Percentiles rank a stretch among this genome's conserved stretches.
phyloP scores from a whole-genome alignment of 2,888 invertebrate species.

The Onchidella celtica region DNA sequence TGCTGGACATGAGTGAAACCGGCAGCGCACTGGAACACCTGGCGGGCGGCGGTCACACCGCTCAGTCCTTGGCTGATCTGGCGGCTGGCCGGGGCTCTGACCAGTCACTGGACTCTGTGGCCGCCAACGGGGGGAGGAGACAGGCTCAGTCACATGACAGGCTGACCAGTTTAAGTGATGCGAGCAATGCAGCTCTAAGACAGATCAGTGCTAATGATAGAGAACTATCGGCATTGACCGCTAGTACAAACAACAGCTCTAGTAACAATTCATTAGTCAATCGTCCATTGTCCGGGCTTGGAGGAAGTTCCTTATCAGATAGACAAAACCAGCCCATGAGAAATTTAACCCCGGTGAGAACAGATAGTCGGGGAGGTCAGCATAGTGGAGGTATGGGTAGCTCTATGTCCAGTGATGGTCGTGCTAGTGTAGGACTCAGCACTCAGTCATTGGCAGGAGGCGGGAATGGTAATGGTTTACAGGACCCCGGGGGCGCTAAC shows the following conservation, averaged over 20 bases:
- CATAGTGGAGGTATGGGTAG: neutral
- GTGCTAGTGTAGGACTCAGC: slow-evolving; percentile 27
- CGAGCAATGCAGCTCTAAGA: neutral
- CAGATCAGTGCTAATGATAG: slow-evolving; percentile 23
- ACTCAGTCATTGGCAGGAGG: neutral
- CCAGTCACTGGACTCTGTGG: slow-evolving; percentile 10
- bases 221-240: neutral
- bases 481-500: slow-evolving; percentile 13
- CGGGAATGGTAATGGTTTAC: slow-evolving; percentile 27
- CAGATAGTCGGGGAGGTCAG: slow-evolving; percentile 5
- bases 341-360: slow-evolving; percentile 26
- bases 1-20: slow-evolving; percentile 41
- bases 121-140: slow-evolving; percentile 3
- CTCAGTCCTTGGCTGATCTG: slow-evolving; percentile 34
- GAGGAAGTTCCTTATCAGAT: neutral
- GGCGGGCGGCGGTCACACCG: slow-evolving; percentile 42
- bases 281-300: slow-evolving; percentile 36
- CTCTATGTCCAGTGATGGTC: slow-evolving; percentile 21
- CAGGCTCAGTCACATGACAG: slow-evolving; percentile 13
- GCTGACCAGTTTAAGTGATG: slow-evolving; percentile 6
- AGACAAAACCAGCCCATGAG: slow-evolving; percentile 39
- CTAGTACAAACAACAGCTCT: neutral
- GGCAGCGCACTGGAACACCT: slow-evolving; percentile 43
- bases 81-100: slow-evolving; percentile 13
- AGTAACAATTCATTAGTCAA: neutral